phyloP scores from a whole-genome alignment of 2,113 vertebrate genomes.

The Mus spicilegus region DNA sequence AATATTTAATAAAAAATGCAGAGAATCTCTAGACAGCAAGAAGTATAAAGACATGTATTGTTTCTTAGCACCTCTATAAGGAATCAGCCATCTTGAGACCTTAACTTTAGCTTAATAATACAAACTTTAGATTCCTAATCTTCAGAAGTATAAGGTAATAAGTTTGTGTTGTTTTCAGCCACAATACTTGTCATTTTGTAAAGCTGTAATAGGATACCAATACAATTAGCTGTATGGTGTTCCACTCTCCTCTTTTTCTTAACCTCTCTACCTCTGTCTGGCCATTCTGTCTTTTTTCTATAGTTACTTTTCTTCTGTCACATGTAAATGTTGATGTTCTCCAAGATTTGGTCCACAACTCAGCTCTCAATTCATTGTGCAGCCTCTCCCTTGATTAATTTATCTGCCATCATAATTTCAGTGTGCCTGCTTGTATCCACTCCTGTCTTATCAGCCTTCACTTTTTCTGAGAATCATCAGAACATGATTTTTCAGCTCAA shows the following conservation, averaged over 20 bases:
- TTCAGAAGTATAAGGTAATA: not conserved
- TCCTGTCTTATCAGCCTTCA: slow-evolving; percentile 7
- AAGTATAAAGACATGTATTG: not conserved
- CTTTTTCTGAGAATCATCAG: not conserved
- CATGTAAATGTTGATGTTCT: not conserved
- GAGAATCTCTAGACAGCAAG: not conserved
- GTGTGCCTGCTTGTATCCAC: not conserved
- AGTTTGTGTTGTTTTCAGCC: not conserved
- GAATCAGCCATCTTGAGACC: not conserved
- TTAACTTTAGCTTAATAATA: not conserved
- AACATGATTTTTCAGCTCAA: not conserved
- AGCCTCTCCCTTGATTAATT: slow-evolving; percentile 6
- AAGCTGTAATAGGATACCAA: not conserved
- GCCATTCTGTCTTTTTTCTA: not conserved
- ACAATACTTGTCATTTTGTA: not conserved
- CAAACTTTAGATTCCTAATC: not conserved
- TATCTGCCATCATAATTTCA: not conserved
- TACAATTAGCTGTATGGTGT: not conserved
- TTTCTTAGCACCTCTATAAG: not conserved
- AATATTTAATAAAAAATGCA: too few relatives aligned
- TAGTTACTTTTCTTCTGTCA: not conserved
- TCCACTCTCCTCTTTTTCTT: not conserved
- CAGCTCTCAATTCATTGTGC: not conserved
- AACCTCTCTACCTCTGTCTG: not conserved
- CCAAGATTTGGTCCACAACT: not conserved